phyloP scores from a whole-genome alignment of 2,888 invertebrate genomes.

The Cerastis rubricosa region DNA sequence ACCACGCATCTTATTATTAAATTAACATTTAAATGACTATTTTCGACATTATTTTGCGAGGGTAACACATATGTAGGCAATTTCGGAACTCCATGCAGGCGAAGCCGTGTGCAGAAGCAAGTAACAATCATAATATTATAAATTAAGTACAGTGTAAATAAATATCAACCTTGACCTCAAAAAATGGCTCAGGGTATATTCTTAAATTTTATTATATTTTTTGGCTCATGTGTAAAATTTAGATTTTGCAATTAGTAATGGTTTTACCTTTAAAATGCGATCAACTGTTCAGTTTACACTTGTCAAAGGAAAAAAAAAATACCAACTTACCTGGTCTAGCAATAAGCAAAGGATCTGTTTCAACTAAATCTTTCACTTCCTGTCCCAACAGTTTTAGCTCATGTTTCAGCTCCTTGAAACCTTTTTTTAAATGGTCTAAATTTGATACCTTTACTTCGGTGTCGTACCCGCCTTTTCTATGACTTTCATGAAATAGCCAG shows the following conservation, averaged over 20 bases:
- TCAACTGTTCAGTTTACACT: neutral
- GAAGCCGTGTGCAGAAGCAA: too few species aligned
- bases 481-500: slow-evolving; percentile 89
- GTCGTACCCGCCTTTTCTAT: slow-evolving; percentile 92
- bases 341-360: slow-evolving; percentile 91
- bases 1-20: too few species aligned
- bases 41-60: too few species aligned
- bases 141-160: too few species aligned
- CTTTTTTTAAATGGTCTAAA: slow-evolving; percentile 91
- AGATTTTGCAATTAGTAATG: neutral
- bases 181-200: too few species aligned
- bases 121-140: neutral
- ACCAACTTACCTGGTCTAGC: slow-evolving; percentile 86
- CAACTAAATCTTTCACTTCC: slow-evolving; percentile 92
- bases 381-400: slow-evolving; percentile 92
- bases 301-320: neutral
- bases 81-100: too few species aligned
- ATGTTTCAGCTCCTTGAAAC: slow-evolving; percentile 92
- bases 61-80: too few species aligned
- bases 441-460: slow-evolving; percentile 82
- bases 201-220: neutral
- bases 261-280: neutral
- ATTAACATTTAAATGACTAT: too few species aligned
- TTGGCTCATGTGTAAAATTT: neutral
- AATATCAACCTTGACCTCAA: too few species aligned